Evolutionary conservation across 2,888 invertebrate genomes (phyloP).

Genomic region (Aricia artaxerxes): DNA sequence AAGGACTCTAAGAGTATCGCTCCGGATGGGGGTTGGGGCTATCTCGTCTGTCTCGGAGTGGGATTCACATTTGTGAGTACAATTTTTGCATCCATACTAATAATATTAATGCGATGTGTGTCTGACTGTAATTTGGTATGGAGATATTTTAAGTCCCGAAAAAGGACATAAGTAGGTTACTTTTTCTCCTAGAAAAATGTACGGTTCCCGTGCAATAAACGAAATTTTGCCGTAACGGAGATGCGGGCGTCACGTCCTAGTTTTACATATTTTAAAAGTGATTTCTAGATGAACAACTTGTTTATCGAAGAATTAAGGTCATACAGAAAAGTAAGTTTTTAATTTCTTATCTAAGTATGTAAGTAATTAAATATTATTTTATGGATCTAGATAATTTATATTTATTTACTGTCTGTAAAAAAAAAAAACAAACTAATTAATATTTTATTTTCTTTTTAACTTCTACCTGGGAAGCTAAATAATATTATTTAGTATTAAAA

Average conservation of each 20-base stretch:
- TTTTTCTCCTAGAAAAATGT: too few species aligned
- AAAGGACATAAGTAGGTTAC: too few species aligned
- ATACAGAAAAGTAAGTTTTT: not conserved
- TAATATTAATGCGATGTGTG: too few species aligned
- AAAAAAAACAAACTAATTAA: too few species aligned
- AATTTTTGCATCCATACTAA: slow-evolving; percentile 20
- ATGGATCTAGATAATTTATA: not conserved
- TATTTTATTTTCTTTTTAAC: too few species aligned
- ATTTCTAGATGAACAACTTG: not conserved
- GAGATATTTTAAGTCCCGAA: too few species aligned
- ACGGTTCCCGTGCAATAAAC: too few species aligned
- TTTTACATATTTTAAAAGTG: not conserved
- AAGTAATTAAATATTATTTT: not conserved
- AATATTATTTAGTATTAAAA: not conserved
- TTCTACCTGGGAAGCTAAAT: not conserved
- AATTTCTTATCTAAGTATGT: not conserved
- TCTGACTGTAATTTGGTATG: too few species aligned
- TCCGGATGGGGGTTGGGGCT: slow-evolving; percentile 92
- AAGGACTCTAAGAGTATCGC: slow-evolving; percentile 53
- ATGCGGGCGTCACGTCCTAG: not conserved
- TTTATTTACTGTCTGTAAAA: too few species aligned
- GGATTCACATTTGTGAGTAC: slow-evolving; percentile 87
- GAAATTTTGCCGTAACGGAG: too few species aligned
- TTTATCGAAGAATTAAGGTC: not conserved
- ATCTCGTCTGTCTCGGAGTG: slow-evolving; percentile 86